Evolutionary conservation across 1,140 invertebrate genomes (phyloP), one percentile per base, ranked within the genome.

Genomic region (Rhynchophorus ferrugineus): DNA sequence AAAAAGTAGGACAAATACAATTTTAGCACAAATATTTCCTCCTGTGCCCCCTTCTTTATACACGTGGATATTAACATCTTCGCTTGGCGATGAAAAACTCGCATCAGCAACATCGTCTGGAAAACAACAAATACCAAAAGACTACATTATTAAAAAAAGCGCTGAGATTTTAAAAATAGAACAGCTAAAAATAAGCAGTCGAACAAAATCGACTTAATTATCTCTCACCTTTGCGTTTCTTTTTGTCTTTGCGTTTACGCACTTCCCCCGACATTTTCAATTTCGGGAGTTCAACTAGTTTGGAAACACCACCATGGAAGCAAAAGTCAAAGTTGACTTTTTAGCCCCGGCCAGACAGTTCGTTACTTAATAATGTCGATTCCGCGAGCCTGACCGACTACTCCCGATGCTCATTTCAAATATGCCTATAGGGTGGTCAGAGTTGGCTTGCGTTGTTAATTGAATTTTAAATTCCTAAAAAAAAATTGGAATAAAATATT

Each of bases 11-110:
- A 90, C 88, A 69, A 91, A 91, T 52, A 89, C 75, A 34, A 89
- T 79, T 72, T 86, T 88, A 5, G 87, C 84, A 68, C 84, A 87
- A 75, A 86, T 82, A 61, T 87, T 84, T 20, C 85, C 87, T 34
- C 84, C 85, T 11, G 82, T 85, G 7, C 78, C 77, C 54, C 75
- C 77, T 37, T 89, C 84, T 59, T 85, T 82, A 19, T 87, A 77
- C 20, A 87, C 75, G 61, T 89, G 85, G 61, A 89, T 81, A 42
- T 82, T 80, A 18, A 84, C 72, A 64, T 83, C 80, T 17, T 81
- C 81, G 57, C 74, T 34, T 68, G 66, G 51, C 44, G 71, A 20
- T 17, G 21, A 38, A 37, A 45, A 33, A 22, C 24, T 29, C 24
- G 11, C 5, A 29, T 29, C 9, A 51, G 57, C 53, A 61, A 49